Base-by-base conservation (phyloP, 92 coral and sea anemone genomes). In the Porites lobata region DNA sequence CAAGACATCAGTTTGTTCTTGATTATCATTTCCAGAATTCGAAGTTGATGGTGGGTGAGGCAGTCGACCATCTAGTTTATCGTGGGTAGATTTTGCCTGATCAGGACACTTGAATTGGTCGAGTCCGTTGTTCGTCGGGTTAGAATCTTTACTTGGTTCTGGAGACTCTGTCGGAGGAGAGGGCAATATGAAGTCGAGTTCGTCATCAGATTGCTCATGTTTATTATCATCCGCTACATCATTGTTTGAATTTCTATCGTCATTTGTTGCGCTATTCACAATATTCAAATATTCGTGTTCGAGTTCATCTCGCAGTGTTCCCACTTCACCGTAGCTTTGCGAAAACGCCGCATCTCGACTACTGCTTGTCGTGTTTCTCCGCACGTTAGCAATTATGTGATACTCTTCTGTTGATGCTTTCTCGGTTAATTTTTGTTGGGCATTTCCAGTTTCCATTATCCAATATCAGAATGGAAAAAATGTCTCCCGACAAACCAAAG, bases 101-200 rank as follows among this genome's bases (percentile, higher is more conserved):
- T 38, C 47, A 2, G 61, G 61, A 56, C 13, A 14, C 15, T 56
- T 56, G 15, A 10, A 56, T 14, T 2, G 61, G 3, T 56, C 61
- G 15, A 10, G 4, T 56, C 61, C 15, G 1, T 7, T 54, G 13
- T 56, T 14, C 61, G 61, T 14, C 14, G 15, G 15, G 11, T 56
- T 14, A 56, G 11, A 14, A 56, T 56, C 13, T 9, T 26, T 50
- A 13, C 32, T 32, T 62, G 50, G 13, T 6, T 14, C 52, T 3
- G 85, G 85, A 12, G 74, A 79, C 14, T 21, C 22, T 13, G 59
- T 12, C 47, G 84, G 84, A 3, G 84, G 84, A 2, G 74, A 65
- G 2, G 74, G 84, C 21, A 79, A 15, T 17, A 7, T 24, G 1
- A 77, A 7, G 51, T 62, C 66, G 21, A 13, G 19, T 62, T 62